A percentile compares a stretch with the other conserved stretches of the same genome.
These are phyloP conservation scores for Ophion obscuratus DNA, from an alignment of 2,888 invertebrate species.

Conservation along the genomic window DNA sequence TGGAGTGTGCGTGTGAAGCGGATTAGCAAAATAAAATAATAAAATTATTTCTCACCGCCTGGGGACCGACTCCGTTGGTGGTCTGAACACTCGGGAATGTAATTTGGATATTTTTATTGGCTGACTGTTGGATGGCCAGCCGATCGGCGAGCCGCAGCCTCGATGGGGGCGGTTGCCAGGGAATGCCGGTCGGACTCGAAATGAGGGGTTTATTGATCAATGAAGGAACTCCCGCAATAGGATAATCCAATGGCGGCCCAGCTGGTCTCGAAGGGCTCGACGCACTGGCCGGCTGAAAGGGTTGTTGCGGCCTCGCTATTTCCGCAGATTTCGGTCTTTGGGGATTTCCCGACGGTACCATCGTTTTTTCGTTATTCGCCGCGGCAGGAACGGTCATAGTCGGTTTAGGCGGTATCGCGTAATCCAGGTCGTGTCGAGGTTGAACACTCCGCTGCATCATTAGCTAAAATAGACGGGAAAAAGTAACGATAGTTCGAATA, in stretches of 20 bases:
- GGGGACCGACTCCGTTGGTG: neutral
- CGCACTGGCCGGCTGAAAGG: neutral
- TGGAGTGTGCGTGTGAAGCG: neutral
- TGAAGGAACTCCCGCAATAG: neutral
- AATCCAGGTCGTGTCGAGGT: conserved; percentile 47
- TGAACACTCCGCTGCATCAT: conserved; percentile 36
- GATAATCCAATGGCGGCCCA: too few relatives aligned
- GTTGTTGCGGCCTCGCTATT: neutral
- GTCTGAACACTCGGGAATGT: conserved; percentile 10
- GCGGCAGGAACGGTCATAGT: neutral
- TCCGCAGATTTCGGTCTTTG: neutral
- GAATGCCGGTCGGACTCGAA: neutral
- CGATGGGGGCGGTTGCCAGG: conserved; percentile 18
- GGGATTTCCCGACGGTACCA: neutral
- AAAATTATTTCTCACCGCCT: neutral
- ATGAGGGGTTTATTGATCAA: neutral
- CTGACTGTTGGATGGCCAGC: conserved; percentile 3
- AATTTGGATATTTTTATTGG: conserved; percentile 11
- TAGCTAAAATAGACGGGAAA: conserved; percentile 30
- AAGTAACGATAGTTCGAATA: neutral
- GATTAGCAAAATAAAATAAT: neutral
- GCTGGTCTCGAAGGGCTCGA: neutral
- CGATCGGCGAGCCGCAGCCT: conserved; percentile 29
- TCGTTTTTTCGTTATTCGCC: neutral
- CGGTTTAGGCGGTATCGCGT: neutral